Base-by-base conservation (phyloP, 1,140 invertebrate genomes). In the Calosoma granatense region DNA sequence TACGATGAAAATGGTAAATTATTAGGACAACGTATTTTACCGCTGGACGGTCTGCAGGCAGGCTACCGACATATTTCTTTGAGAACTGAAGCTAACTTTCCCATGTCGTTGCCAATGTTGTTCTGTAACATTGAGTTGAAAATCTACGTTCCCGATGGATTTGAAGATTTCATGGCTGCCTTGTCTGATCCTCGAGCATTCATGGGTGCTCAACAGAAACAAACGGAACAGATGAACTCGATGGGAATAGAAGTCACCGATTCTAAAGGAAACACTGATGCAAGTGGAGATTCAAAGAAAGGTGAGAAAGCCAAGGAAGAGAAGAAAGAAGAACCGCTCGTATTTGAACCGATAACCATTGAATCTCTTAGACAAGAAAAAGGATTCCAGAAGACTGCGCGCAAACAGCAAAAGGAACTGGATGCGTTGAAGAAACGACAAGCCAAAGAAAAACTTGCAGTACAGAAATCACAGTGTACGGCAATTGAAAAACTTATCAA, bases 101-200 rank as follows among this genome's bases (percentile, higher is more conserved):
- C 97, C 22, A 94, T 98, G 86, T 97, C 95, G 1, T 76, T 99
- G 61, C 94, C 97, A 36, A 99, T 98, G 86, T 76, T 99, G 54
- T 99, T 99, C 76, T 98, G 96, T 73, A 94, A 97, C 72, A 97
- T 99, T 66, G 94, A 98, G 74, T 83, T 99, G 41, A 99, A 99
- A 78, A 99, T 99, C 63, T 99, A 99, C 77, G 95, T 99, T 58
- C 97, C 97, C 54, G 97, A 99, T 78, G 97, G 97, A 56, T 90
- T 98, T 70, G 93, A 95, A 83, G 94, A 96, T 72, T 90, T 99
- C 67, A 98, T 99, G 87, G 94, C 96, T 62, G 95, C 96, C 6
- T 74, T 99, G 54, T 95, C 94, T 30, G 96, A 97, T 72, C 97
- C 97, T 0, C 80, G 92, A 61, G 94, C 92, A 26, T 96, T 94